Conservation (phyloP, 2,797 vertebrate genomes). For the Ptychobarbus kaznakovi region DNA sequence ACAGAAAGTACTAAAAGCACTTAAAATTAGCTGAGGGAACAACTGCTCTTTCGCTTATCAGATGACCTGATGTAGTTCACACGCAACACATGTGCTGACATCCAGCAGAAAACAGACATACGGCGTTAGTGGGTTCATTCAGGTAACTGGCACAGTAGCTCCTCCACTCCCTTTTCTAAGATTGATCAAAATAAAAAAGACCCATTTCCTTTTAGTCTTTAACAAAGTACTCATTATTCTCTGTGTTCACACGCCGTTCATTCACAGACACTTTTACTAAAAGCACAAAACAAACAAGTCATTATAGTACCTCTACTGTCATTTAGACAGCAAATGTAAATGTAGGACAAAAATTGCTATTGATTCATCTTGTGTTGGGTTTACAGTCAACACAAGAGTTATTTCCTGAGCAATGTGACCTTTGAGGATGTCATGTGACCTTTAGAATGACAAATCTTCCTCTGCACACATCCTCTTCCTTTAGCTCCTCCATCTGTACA, state of each 20-base stretch:
- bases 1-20: constrained; percentile 11
- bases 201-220: background rate
- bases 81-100: background rate
- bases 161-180: background rate
- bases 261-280: background rate
- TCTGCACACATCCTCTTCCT: constrained; percentile 51
- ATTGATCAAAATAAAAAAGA: background rate
- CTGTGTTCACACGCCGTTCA: background rate
- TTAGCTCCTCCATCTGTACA: background rate
- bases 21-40: constrained; percentile 24
- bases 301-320: background rate
- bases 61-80: constrained; percentile 38
- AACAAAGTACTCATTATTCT: background rate
- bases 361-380: background rate
- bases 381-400: background rate
- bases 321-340: background rate
- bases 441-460: constrained; percentile 29
- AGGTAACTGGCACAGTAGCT: constrained; percentile 21
- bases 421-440: constrained; percentile 36
- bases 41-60: constrained; percentile 44
- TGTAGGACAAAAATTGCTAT: background rate
- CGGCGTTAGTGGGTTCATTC: background rate
- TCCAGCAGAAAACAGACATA: constrained; percentile 10
- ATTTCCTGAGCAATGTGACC: constrained; percentile 43
- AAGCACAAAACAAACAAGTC: background rate